Evolutionary conservation across 2,797 vertebrate genomes (phyloP), one percentile per base, ranked within the genome.

Genomic region (Urosaurus nigricauda): DNA sequence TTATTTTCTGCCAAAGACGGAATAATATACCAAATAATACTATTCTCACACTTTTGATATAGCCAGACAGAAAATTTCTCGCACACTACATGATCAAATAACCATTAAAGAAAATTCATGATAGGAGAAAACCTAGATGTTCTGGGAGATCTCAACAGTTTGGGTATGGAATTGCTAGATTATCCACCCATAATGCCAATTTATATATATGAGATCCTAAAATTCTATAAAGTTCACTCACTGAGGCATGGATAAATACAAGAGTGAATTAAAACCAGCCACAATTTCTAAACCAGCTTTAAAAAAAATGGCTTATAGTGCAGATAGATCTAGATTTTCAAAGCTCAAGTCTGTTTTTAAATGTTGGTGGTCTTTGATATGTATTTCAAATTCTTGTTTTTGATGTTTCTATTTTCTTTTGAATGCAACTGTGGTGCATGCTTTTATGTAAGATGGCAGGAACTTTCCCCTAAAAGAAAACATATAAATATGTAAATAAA

Each of bases 1-100:
- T 47, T 90, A 91, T 91, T 82, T 68, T 73, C 77, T 92, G 83
- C 94, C 92, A 96, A 95, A 93, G 94, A 89, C 92, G 88, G 60
- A 90, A 88, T 84, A 88, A 88, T 87, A 91, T 88, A 81, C 83
- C 51, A 86, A 58, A 35, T 16, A 65, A 79, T 94, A 91, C 68
- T 89, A 92, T 51, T 90, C 91, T 93, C 91, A 92, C 77, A 16
- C 37, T 9, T 19, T 13, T 73, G 2, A 74, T 17, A 84, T 35
- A 53, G 37, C 26, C 9, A 37, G n/a, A 2, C 32, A 29, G n/a
- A 13, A 73, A 26, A 40, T 3, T 32, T 40, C 17, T 40, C 84
- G 65, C 24, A 19, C 8, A 32, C 8, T 43, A 56, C 60, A 53
- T 12, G n/a, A 24, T 17, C 5, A 24, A 35, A 21, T 3, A 43